A percentile compares a stretch with the other conserved stretches of the same genome.
These are phyloP conservation scores for Drosophila busckii DNA, from an alignment of 1,140 invertebrate species.

Conservation along the genomic window DNA sequence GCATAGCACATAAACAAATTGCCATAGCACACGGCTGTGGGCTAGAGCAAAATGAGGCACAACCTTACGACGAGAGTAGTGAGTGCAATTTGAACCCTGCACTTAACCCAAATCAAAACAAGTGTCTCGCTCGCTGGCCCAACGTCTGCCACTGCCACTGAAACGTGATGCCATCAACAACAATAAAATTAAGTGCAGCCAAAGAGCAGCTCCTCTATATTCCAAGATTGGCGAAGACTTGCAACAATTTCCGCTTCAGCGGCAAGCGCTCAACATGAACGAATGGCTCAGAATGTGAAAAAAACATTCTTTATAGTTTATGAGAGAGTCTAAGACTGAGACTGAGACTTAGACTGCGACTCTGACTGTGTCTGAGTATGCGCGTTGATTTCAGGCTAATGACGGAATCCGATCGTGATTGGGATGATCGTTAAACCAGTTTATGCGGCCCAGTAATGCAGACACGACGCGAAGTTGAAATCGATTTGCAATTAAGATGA, in stretches of 20 bases:
- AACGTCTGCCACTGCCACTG: no score
- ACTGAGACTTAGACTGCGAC: no score
- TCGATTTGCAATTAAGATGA: conserved; percentile 68
- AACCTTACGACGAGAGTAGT: no score
- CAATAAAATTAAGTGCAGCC: conserved; percentile 35
- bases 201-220: conserved; percentile 13
- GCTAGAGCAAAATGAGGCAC: no score
- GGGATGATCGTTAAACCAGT: conserved; percentile 50
- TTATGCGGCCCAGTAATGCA: conserved; percentile 48
- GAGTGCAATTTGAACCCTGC: conserved; percentile 20
- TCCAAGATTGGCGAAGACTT: conserved; percentile 7
- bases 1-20: no score
- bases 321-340: no score
- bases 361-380: no score
- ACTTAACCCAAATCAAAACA: conserved; percentile 34
- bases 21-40: no score
- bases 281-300: conserved; percentile 58
- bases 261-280: conserved; percentile 64
- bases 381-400: neutral
- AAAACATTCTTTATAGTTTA: no score
- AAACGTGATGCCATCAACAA: conserved; percentile 45
- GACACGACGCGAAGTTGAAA: conserved; percentile 24
- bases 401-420: conserved; percentile 23
- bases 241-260: conserved; percentile 58
- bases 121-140: conserved; percentile 4